These are phyloP conservation scores for Bathynomus jamesi DNA, from an alignment of 1,140 invertebrate species.

Conservation along the genomic window DNA sequence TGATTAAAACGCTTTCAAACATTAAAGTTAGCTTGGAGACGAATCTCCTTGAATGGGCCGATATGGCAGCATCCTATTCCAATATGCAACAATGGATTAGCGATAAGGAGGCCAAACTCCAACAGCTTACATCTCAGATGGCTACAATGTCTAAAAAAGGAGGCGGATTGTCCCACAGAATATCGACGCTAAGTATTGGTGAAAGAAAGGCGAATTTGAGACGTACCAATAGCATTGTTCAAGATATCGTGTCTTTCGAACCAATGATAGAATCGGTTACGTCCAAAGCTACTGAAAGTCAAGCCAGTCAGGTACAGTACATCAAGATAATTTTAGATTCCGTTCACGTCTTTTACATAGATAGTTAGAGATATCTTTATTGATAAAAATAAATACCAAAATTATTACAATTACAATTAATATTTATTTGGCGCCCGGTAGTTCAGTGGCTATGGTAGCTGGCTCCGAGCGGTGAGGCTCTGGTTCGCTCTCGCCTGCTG, in stretches of 20 bases:
- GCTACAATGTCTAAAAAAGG: conserved; percentile 21
- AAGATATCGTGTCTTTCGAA: conserved; percentile 84
- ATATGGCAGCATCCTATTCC: conserved; percentile 82
- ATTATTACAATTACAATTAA: too few relatives aligned
- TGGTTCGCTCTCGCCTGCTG: too few relatives aligned
- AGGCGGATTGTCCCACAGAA: conserved; percentile 52
- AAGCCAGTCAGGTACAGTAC: conserved; percentile 61
- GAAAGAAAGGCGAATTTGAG: conserved; percentile 80
- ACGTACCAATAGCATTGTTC: conserved; percentile 81
- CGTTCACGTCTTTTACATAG: too few relatives aligned
- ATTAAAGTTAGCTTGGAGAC: conserved; percentile 88
- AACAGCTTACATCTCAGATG: conserved; percentile 51
- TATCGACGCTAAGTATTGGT: conserved; percentile 67
- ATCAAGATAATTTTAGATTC: conserved; percentile 7
- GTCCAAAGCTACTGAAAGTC: conserved; percentile 77
- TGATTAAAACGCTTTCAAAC: conserved; percentile 85
- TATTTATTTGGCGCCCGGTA: too few relatives aligned
- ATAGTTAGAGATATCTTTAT: too few relatives aligned
- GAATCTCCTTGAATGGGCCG: conserved; percentile 86
- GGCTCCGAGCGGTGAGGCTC: too few relatives aligned
- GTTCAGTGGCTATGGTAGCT: too few relatives aligned
- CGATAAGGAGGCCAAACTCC: conserved; percentile 85
- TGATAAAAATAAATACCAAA: too few relatives aligned
- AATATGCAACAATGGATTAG: conserved; percentile 92
- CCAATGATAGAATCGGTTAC: conserved; percentile 90